These are phyloP conservation scores for Zaprionus capensis DNA, from an alignment of 1,140 invertebrate genomes.

Conservation along the genomic window DNA sequence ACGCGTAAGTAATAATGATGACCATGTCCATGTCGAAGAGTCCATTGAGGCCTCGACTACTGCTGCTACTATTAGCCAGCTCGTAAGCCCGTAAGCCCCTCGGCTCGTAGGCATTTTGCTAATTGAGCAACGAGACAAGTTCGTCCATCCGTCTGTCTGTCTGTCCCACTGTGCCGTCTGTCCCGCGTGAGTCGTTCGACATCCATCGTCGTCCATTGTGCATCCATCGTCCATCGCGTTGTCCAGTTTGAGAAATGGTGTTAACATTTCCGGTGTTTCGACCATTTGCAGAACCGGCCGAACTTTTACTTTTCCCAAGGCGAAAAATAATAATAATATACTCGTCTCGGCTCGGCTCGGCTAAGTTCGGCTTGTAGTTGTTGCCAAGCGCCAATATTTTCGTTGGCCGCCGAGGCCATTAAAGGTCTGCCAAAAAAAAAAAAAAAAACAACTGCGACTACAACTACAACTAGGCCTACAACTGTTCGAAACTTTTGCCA, in stretches of 20 bases:
- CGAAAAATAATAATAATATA: slow-evolving; percentile 14
- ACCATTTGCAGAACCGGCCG: slow-evolving; percentile 69
- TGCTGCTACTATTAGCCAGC: slow-evolving; percentile 29
- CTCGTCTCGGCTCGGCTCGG: not conserved
- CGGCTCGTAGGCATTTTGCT: slow-evolving; percentile 68
- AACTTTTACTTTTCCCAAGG: slow-evolving; percentile 72
- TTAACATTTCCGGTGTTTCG: slow-evolving; percentile 75
- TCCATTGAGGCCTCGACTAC: slow-evolving; percentile 41
- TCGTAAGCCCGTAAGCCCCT: slow-evolving; percentile 3
- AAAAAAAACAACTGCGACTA: slow-evolving; percentile 2
- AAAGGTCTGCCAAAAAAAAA: slow-evolving; percentile 25
- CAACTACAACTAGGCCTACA: slow-evolving; percentile 20
- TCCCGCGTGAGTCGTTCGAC: slow-evolving; percentile 29
- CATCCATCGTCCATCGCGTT: slow-evolving; percentile 18
- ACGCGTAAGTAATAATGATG: slow-evolving; percentile 61
- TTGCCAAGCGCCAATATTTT: slow-evolving; percentile 38
- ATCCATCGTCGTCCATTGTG: slow-evolving; percentile 41
- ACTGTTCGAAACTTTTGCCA: slow-evolving; percentile 19
- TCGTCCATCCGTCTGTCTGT: slow-evolving; percentile 39
- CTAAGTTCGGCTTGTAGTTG: not conserved
- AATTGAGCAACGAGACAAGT: slow-evolving; percentile 75
- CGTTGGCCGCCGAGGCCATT: slow-evolving; percentile 19
- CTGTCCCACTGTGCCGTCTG: not conserved
- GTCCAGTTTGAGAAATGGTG: slow-evolving; percentile 67
- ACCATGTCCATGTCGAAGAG: slow-evolving; percentile 40